Percentiles rank a stretch among this genome's conserved stretches.
Conservation (phyloP, 2,888 invertebrate species). For the Mythimna lalbum region DNA sequence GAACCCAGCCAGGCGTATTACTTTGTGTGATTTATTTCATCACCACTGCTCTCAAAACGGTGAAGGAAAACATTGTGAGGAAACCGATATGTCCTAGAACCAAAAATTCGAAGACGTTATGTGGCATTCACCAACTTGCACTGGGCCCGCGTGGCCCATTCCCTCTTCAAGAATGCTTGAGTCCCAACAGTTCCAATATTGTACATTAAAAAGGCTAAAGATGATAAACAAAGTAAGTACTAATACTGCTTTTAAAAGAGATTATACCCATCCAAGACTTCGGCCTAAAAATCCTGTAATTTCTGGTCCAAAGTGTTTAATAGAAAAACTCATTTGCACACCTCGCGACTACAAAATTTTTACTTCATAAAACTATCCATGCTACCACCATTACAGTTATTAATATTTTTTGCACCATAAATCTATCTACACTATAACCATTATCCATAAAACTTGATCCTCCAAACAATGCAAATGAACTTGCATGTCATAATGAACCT, state of each 20-base stretch:
- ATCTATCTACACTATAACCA: not conserved
- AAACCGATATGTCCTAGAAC: no score
- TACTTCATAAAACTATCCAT: conserved; percentile 1
- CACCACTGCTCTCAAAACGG: no score
- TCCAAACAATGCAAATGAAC: conserved; percentile 18
- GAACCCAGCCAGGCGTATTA: no score
- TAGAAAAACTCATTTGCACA: not conserved
- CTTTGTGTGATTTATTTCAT: no score
- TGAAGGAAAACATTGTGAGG: no score
- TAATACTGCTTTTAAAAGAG: not conserved
- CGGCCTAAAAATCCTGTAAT: not conserved
- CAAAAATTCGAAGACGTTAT: no score
- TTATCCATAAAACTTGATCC: conserved; percentile 11
- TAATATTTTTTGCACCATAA: conserved; percentile 6
- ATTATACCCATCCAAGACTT: not conserved
- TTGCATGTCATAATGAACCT: conserved; percentile 38
- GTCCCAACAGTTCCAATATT: no score
- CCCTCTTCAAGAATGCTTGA: no score
- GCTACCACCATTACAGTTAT: not conserved
- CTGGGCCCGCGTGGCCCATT: no score
- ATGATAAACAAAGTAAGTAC: not conserved
- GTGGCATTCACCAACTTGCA: no score
- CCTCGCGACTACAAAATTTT: not conserved
- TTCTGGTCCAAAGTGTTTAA: not conserved
- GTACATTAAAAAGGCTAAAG: no score